Evolutionary conservation across 1,140 invertebrate genomes (phyloP), one percentile per base, ranked within the genome.

Genomic region (Bilobella aurantiaca): DNA sequence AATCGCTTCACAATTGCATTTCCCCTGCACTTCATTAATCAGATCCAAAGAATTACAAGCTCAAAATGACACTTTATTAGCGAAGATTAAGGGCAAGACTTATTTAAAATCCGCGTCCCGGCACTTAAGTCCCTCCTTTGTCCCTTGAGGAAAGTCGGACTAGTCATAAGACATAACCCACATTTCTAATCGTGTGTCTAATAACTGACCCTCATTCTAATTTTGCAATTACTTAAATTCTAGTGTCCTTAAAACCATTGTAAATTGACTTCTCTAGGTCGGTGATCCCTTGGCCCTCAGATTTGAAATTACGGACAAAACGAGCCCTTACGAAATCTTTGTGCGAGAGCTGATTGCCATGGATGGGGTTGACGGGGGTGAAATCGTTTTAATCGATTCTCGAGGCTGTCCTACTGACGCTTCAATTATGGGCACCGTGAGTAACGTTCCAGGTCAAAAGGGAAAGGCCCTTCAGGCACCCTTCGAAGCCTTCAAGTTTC

Each of bases 401-500:
- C 68, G 75, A 3, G 82, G 81, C 1, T 82, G 81, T 69, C 81
- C 81, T 3, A 81, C 81, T 1, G 81, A 82, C 64, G 73, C 77
- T 12, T 74, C 77, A 28, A 82, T 82, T 53, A 80, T 82, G 79
- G 79, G 79, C 18, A 69, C 80, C 0, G 75, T 78, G 18, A 68
- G 64, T 30, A 74, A 77, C 31, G 74, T 78, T 0, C 49, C 49
- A 16, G 69, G 74, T n/a, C 69, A 68, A 3, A 74, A 71, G 29
- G 75, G 76, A 1, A 77, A 79, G 64, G 70, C 74, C 1, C 74
- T 82, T 0, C 75, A 78, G 34, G 80, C 81, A n/a, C 77, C 78
- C 16, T 82, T 82, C 64, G 81, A 82, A 69, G 81, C 81, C 1
- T 82, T 82, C 72, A 82, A 82, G 71, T 82, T 82, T 73, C 81